Evolutionary conservation across 2,888 invertebrate genomes (phyloP), one percentile per base, ranked within the genome.

Genomic region (Mesodorylaimus sp.): DNA sequence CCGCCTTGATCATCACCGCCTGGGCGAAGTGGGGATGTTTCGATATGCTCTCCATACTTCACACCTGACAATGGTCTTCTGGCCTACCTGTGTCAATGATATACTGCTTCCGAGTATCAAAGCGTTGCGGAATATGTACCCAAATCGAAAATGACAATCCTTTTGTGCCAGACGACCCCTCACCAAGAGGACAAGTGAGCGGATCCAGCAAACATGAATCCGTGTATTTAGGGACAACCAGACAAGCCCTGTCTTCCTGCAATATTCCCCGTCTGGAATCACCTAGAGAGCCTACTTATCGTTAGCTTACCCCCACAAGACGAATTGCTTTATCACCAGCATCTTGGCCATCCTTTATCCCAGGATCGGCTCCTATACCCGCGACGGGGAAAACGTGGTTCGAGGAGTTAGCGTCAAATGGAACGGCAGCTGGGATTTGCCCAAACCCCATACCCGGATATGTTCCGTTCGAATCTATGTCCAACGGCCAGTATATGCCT

Each of bases 81-180:
- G n/a, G 36, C 24, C 24, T 24, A 50, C 50, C 50, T 2, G 45
- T 45, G 37, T 50, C 37, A 3, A 50, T 5, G 19, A 50, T 21
- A 38, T 36, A 29, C 3, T 36, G 29, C 27, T 24, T 24, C 21
- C 43, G 7, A 2, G 3, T 25, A 21, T 29, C 25, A 39, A 50
- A 50, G 27, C n/a, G 7, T 16, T 50, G 29, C 26, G 50, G 44
- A 3, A 50, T 42, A 10, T 45, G 44, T 27, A 50, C 5, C 50
- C 50, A 50, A 2, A 50, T 25, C n/a, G 50, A 45, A 10, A 45
- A 13, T 10, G 50, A 50, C 16, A 50, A 23, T 10, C 50, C 50
- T 19, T 26, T 7, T 13, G 19, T 26, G 23, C 23, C 25, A 7
- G 10, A 13, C 13, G 45, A 16, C 5, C 16, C 19, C n/a, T n/a